Conservation (phyloP, 2,797 vertebrate genomes). For the Phaenicophaeus curvirostris region DNA sequence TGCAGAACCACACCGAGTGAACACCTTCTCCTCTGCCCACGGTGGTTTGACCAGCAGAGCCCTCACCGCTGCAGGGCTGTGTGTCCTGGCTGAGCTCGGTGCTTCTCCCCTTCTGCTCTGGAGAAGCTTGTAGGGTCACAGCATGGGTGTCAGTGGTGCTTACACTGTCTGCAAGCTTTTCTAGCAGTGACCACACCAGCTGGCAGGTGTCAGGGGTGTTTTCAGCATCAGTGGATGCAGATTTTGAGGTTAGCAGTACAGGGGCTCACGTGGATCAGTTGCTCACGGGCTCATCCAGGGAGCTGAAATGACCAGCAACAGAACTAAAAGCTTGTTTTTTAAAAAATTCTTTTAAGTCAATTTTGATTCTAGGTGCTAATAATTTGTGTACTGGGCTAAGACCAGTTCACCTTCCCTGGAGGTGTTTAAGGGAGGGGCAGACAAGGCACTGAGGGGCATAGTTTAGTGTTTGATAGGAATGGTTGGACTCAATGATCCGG, state of each 20-base stretch:
- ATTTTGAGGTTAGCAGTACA: background rate
- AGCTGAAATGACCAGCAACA: background rate
- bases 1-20: background rate
- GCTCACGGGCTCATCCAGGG: background rate
- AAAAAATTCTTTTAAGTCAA: background rate
- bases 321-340: background rate
- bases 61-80: background rate
- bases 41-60: background rate
- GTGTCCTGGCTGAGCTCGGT: background rate
- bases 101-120: background rate
- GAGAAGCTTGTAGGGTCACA: background rate
- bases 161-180: background rate
- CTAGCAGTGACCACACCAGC: background rate
- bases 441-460: too few species aligned
- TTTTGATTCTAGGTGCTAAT: background rate
- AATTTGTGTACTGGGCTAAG: background rate
- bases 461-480: too few species aligned
- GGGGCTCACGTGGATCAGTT: background rate
- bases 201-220: background rate
- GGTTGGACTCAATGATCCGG: too few species aligned
- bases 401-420: too few species aligned
- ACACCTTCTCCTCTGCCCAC: accelerated
- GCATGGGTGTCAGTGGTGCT: background rate
- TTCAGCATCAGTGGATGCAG: background rate
- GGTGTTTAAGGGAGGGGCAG: too few species aligned